Evolutionary conservation across 2,113 vertebrate species (phyloP).

Genomic region (Antidorcas marsupialis): DNA sequence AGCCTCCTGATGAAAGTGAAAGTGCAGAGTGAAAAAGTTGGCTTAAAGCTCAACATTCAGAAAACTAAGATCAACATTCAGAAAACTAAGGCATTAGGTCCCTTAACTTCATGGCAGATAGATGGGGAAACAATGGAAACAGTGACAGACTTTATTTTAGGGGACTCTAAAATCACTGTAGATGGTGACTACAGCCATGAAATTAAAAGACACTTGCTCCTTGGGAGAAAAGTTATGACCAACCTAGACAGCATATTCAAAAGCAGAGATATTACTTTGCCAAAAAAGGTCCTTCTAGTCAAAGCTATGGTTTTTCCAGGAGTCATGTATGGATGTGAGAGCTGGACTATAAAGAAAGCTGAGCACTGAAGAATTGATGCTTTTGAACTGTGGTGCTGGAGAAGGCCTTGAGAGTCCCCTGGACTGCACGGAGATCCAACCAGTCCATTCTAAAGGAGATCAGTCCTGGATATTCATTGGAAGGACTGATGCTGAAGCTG

Average conservation of each 20-base stretch:
- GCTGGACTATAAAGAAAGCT: neutral
- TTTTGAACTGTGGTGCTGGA: neutral
- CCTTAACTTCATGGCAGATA: neutral
- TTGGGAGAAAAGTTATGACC: neutral
- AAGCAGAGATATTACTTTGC: neutral
- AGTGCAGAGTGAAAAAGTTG: neutral
- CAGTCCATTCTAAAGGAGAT: neutral
- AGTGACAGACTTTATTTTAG: neutral
- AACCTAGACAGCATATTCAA: neutral
- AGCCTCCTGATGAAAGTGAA: neutral
- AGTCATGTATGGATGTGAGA: neutral
- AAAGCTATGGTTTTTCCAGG: neutral
- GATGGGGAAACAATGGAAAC: neutral
- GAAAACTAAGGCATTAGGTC: neutral
- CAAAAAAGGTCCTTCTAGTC: neutral
- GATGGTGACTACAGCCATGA: neutral
- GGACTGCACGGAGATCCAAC: neutral
- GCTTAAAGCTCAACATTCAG: neutral
- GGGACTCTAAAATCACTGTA: neutral
- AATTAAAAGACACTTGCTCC: neutral
- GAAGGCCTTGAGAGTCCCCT: neutral
- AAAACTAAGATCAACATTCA: neutral
- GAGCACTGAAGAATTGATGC: rapidly evolving
- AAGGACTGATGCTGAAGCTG: neutral
- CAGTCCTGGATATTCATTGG: neutral